Conservation (phyloP, 2,888 invertebrate genomes). For the Laothoe populi region DNA sequence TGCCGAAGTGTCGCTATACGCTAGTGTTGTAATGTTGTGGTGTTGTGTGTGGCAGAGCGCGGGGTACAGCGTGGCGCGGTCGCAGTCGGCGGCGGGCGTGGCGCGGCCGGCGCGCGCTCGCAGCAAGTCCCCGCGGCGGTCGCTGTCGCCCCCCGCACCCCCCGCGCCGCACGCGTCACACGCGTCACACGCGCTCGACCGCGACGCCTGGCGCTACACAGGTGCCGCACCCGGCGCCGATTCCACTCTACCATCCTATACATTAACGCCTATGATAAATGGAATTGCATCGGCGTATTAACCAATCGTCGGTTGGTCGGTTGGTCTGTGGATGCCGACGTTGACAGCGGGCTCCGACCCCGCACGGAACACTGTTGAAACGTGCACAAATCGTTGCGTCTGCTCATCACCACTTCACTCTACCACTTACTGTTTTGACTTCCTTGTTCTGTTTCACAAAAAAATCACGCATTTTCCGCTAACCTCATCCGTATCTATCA, state of each 20-base stretch:
- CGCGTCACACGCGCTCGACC: too few species aligned
- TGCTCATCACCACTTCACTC: slow-evolving; percentile 80
- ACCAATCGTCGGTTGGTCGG: slow-evolving; percentile 43
- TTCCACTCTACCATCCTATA: slow-evolving; percentile 52
- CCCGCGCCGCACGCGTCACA: slow-evolving; percentile 76
- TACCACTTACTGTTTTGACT: slow-evolving; percentile 76
- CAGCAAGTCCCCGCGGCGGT: slow-evolving; percentile 93
- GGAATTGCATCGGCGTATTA: slow-evolving; percentile 6
- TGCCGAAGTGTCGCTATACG: too few species aligned
- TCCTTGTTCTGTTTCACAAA: slow-evolving; percentile 72
- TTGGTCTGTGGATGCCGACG: slow-evolving; percentile 55
- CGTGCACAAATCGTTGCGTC: slow-evolving; percentile 74
- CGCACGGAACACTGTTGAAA: slow-evolving; percentile 82
- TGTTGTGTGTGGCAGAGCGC: slow-evolving; percentile 58
- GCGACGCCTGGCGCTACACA: slow-evolving; percentile 85
- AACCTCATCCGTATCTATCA: slow-evolving; percentile 70
- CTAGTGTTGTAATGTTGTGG: not conserved
- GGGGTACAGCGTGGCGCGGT: slow-evolving; percentile 87
- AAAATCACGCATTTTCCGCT: slow-evolving; percentile 76
- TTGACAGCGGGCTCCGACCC: slow-evolving; percentile 66
- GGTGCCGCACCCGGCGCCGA: slow-evolving; percentile 71
- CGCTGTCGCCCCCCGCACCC: slow-evolving; percentile 93
- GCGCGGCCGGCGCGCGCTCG: slow-evolving; percentile 83
- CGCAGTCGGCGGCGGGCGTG: slow-evolving; percentile 93
- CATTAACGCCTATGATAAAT: slow-evolving; percentile 26